Evolutionary conservation across 2,888 invertebrate species (phyloP).

Genomic region (Nomada flava): DNA sequence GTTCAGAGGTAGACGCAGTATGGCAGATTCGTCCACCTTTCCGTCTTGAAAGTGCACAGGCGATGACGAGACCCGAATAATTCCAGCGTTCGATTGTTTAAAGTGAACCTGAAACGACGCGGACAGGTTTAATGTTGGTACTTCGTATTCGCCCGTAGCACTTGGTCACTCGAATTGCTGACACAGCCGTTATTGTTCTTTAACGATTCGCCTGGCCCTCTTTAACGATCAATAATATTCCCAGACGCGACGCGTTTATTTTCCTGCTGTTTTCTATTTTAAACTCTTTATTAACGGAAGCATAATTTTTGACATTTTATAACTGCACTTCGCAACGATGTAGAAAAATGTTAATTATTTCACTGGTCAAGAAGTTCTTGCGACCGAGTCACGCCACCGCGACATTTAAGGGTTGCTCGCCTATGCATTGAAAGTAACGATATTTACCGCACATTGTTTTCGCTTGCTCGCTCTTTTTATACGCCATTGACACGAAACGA

Average conservation of each 20-base stretch:
- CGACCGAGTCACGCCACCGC: slow-evolving; percentile 24
- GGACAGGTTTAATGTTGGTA: neutral
- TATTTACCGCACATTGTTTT: slow-evolving; percentile 19
- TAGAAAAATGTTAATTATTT: slow-evolving; percentile 25
- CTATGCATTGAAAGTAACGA: slow-evolving; percentile 2
- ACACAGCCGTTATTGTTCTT: neutral
- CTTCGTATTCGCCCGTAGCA: neutral
- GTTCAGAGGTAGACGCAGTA: too few relatives aligned
- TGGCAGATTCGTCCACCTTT: slow-evolving; percentile 8
- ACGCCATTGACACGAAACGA: neutral
- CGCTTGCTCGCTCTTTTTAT: neutral
- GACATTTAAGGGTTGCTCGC: slow-evolving; percentile 14
- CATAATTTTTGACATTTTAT: neutral
- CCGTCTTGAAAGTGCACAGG: slow-evolving; percentile 19
- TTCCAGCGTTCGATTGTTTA: slow-evolving; percentile 22
- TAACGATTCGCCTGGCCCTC: neutral
- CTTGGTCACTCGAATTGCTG: neutral
- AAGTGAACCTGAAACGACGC: slow-evolving; percentile 4
- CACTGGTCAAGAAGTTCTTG: neutral
- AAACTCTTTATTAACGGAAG: neutral
- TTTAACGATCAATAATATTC: neutral
- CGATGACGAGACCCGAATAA: slow-evolving; percentile 20
- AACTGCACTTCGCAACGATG: neutral
- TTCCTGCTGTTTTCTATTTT: neutral
- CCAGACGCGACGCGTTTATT: neutral